phyloP scores from a whole-genome alignment of 2,797 vertebrate species.

The Brachyalestes nurse region DNA sequence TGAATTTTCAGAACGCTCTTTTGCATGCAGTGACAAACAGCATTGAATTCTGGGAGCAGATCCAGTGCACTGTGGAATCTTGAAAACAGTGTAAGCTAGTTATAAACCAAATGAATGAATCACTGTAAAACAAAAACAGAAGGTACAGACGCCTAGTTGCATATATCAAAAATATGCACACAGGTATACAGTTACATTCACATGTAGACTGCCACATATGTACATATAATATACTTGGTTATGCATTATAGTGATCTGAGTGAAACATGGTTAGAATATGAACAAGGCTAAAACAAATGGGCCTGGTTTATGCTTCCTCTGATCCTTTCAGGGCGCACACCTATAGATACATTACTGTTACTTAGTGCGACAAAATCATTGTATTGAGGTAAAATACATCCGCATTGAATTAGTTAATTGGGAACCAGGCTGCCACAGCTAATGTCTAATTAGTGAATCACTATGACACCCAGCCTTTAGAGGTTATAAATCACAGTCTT shows the following conservation, averaged over 20 bases:
- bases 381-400: background rate
- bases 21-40: no score
- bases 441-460: slow-evolving; percentile 26
- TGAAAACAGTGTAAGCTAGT: no score
- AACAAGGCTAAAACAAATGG: background rate
- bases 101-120: no score
- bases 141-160: background rate
- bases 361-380: background rate
- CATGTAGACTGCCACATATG: background rate
- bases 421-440: background rate
- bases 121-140: background rate
- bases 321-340: background rate
- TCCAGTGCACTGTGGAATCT: no score
- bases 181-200: background rate
- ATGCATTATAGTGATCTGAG: background rate
- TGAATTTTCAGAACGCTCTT: no score
- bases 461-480: background rate
- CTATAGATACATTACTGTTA: background rate
- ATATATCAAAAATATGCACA: background rate
- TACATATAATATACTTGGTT: no score
- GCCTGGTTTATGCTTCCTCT: background rate
- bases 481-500: slow-evolving; percentile 13
- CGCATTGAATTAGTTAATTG: slow-evolving; percentile 20
- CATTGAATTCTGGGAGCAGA: no score
- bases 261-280: background rate